Percentiles rank a stretch among this genome's conserved stretches.
These are phyloP conservation scores for Emberiza fucata DNA, from an alignment of 2,113 vertebrate genomes.

Conservation along the genomic window DNA sequence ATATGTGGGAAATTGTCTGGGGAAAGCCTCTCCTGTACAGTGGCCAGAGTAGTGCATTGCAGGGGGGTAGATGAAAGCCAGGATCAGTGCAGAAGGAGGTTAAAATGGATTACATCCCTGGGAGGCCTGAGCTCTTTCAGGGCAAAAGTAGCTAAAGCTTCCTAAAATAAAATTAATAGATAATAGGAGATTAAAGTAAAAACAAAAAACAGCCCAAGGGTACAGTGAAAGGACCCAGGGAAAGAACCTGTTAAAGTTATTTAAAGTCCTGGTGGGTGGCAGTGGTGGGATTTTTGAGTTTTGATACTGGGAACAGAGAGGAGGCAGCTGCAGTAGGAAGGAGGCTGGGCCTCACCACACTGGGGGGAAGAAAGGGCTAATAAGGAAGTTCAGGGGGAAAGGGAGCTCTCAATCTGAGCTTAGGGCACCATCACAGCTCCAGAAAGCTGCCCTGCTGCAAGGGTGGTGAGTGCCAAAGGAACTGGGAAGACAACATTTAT, in stretches of 20 bases:
- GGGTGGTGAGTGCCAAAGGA: neutral
- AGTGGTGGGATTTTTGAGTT: neutral
- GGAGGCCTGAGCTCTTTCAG: neutral
- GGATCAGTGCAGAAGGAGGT: neutral
- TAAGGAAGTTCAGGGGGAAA: neutral
- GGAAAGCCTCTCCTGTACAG: neutral
- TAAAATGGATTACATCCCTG: neutral
- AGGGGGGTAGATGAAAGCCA: neutral
- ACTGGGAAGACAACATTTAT: neutral
- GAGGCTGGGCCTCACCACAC: neutral
- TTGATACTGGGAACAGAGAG: neutral
- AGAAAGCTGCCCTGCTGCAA: neutral
- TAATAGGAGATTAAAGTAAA: neutral
- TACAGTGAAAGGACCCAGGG: neutral
- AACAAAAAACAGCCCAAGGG: neutral
- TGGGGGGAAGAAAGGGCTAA: neutral
- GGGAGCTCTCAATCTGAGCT: neutral
- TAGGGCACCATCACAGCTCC: neutral
- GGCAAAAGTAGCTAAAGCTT: neutral
- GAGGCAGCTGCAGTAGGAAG: neutral
- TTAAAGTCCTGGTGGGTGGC: neutral
- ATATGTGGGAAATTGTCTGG: neutral
- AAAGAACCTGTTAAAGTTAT: neutral
- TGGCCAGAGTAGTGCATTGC: neutral
- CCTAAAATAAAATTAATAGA: neutral